Conservation (phyloP, 2,888 invertebrate species). For the Fissipunctia ypsillon region DNA sequence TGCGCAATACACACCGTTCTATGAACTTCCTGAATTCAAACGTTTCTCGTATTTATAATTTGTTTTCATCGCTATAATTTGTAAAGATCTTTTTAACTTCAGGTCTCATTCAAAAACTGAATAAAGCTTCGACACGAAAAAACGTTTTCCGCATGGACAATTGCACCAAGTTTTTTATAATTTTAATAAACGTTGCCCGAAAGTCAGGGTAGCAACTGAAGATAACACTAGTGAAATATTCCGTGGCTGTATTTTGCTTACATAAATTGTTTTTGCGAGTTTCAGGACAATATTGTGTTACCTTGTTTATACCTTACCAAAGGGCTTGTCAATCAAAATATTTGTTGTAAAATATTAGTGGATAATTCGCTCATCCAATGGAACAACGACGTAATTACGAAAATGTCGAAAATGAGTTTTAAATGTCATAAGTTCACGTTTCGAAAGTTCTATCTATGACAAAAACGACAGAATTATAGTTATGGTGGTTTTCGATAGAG, state of each 20-base stretch:
- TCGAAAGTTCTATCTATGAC: too few species aligned
- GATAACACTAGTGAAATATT: conserved; percentile 13
- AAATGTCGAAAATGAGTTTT: too few species aligned
- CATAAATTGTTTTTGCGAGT: neutral
- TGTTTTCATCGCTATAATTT: conserved; percentile 27
- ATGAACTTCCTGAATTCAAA: conserved; percentile 3
- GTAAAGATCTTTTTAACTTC: conserved; percentile 10
- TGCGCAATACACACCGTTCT: neutral
- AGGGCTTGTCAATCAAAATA: neutral
- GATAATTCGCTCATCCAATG: too few species aligned
- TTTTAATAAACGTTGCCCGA: conserved; percentile 11
- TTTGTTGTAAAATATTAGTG: neutral
- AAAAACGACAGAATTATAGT: too few species aligned
- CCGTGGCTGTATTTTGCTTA: neutral
- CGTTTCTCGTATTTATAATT: conserved; percentile 11
- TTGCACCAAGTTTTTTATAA: conserved; percentile 6
- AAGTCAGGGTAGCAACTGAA: neutral
- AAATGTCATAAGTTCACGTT: too few species aligned
- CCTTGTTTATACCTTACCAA: neutral
- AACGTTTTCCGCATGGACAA: conserved; percentile 19
- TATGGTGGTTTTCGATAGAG: too few species aligned
- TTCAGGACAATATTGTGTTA: neutral
- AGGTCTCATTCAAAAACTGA: neutral
- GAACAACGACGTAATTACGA: too few species aligned
- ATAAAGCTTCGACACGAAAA: neutral